These are phyloP conservation scores for Spheniscus humboldti DNA, from an alignment of 2,797 vertebrate genomes.

Conservation along the genomic window DNA sequence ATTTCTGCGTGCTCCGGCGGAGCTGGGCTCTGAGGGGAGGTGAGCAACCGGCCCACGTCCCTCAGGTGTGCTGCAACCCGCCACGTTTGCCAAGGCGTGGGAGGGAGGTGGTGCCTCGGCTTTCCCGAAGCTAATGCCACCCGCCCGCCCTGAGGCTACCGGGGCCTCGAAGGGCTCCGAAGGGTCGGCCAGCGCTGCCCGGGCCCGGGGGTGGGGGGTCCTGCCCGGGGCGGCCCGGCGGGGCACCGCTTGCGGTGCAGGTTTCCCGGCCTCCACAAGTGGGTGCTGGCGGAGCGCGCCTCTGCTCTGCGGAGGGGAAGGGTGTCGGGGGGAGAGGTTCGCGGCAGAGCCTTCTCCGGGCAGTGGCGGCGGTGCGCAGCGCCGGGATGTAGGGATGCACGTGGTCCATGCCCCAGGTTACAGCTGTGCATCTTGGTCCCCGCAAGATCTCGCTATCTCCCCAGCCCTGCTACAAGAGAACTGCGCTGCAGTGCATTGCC, in stretches of 20 bases:
- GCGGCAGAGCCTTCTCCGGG: no score
- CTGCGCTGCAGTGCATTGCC: background rate
- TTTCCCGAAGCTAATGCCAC: background rate
- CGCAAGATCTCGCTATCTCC: background rate
- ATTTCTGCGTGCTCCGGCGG: rapidly evolving
- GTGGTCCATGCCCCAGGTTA: rapidly evolving
- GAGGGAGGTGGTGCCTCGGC: background rate
- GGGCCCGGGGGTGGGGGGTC: background rate
- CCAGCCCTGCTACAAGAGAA: background rate
- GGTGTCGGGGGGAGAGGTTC: no score
- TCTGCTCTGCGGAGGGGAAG: background rate
- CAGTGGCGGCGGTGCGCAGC: no score
- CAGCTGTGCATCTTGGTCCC: rapidly evolving
- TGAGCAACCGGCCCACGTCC: background rate
- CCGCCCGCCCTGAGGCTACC: background rate
- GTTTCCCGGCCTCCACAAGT: background rate
- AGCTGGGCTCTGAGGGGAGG: background rate
- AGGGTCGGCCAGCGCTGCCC: background rate
- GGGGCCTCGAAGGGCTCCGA: background rate
- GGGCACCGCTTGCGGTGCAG: background rate
- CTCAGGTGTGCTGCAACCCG: rapidly evolving
- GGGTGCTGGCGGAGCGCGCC: conserved; percentile 24
- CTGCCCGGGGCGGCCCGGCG: no score
- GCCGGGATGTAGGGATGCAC: rapidly evolving
- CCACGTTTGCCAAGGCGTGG: background rate